Evolutionary conservation across 1,140 invertebrate genomes (phyloP).

Genomic region (Listronotus oregonensis): DNA sequence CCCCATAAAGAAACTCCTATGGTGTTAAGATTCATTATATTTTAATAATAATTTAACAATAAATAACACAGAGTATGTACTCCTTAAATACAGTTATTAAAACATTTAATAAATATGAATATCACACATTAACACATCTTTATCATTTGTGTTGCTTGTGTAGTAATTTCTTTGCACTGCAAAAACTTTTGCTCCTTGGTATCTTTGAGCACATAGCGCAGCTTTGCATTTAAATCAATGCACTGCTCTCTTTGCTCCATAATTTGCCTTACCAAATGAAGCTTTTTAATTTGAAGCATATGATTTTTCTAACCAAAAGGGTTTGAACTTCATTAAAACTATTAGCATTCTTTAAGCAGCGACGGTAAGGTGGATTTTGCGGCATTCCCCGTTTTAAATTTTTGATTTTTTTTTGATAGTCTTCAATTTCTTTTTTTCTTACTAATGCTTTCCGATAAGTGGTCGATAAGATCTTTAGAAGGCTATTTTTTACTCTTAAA

Average conservation of each 20-base stretch:
- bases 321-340: slow-evolving; percentile 51
- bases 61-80: too few relatives aligned
- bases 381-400: slow-evolving; percentile 13
- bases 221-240: slow-evolving; percentile 48
- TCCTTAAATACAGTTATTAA: too few relatives aligned
- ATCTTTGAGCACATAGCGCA: too few relatives aligned
- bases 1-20: too few relatives aligned
- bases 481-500: slow-evolving; percentile 50
- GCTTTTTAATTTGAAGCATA: slow-evolving; percentile 55
- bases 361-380: slow-evolving; percentile 1
- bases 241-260: slow-evolving; percentile 54
- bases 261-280: slow-evolving; percentile 54
- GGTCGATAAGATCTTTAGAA: slow-evolving; percentile 44
- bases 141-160: too few relatives aligned
- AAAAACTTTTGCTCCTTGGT: too few relatives aligned
- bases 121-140: too few relatives aligned
- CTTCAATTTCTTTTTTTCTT: slow-evolving; percentile 47
- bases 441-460: slow-evolving; percentile 43
- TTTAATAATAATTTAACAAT: too few relatives aligned
- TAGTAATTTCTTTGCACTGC: too few relatives aligned
- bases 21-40: too few relatives aligned
- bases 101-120: too few relatives aligned
- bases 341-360: slow-evolving; percentile 34
- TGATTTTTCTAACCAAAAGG: slow-evolving; percentile 51
- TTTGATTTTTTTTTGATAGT: slow-evolving; percentile 37